These are phyloP conservation scores for Mugil cephalus DNA, from an alignment of 2,113 vertebrate species.

Conservation along the genomic window DNA sequence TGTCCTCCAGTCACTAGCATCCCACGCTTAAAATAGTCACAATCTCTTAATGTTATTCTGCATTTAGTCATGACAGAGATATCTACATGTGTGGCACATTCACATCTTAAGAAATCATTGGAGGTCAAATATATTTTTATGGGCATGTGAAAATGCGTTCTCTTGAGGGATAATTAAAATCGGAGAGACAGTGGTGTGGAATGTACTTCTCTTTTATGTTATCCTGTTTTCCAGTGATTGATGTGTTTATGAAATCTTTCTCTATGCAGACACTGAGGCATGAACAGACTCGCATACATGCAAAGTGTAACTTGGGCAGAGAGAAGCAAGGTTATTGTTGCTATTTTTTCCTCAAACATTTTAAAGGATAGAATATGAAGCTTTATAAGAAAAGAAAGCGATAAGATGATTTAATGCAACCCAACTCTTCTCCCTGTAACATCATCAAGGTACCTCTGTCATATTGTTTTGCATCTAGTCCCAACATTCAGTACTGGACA, in stretches of 20 bases:
- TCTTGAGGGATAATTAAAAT: conserved; percentile 82
- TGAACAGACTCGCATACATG: background rate
- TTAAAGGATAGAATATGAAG: conserved; percentile 24
- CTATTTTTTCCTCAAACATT: conserved; percentile 40
- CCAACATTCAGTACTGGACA: background rate
- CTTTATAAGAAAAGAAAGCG: conserved; percentile 19
- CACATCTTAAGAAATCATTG: conserved; percentile 42
- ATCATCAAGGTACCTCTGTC: background rate
- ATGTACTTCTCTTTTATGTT: conserved; percentile 61
- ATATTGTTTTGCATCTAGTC: background rate
- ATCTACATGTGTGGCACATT: conserved; percentile 42
- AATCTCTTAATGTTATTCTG: conserved; percentile 20
- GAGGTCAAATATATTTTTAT: conserved; percentile 70
- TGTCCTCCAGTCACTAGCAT: conserved; percentile 46
- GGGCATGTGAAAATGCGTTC: conserved; percentile 61
- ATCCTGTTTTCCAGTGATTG: conserved; percentile 58
- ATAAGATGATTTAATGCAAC: background rate
- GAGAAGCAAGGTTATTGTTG: conserved; percentile 41
- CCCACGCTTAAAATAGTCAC: conserved; percentile 55
- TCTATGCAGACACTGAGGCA: conserved; percentile 58
- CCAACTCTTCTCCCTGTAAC: background rate
- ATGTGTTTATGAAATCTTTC: conserved; percentile 76
- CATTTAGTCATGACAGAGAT: conserved; percentile 51
- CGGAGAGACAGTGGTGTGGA: conserved; percentile 55
- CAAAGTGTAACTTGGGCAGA: conserved; percentile 10